These are phyloP conservation scores for Suricata suricatta DNA, from an alignment of 2,113 vertebrate species.

Conservation along the genomic window DNA sequence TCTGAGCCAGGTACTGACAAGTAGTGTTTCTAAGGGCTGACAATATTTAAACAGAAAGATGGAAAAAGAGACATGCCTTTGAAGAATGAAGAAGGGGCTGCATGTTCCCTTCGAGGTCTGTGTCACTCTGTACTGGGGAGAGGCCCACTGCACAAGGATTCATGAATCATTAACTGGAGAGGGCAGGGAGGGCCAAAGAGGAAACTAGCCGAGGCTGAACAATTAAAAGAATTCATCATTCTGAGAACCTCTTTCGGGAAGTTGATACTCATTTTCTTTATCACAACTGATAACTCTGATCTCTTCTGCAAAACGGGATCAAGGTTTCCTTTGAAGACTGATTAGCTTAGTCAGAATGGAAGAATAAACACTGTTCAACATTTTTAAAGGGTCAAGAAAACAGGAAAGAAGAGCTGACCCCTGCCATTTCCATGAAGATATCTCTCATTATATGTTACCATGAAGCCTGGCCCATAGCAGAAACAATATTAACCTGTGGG, in stretches of 20 bases:
- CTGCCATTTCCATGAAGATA: neutral
- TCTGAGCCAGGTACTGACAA: neutral
- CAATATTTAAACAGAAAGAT: neutral
- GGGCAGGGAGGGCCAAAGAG: neutral
- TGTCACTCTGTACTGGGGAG: neutral
- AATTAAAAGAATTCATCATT: slow-evolving; percentile 43
- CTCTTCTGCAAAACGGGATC: neutral
- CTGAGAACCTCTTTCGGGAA: slow-evolving; percentile 51
- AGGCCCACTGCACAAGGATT: neutral
- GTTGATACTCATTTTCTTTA: neutral
- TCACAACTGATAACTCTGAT: neutral
- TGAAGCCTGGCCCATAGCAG: neutral
- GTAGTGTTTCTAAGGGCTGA: neutral
- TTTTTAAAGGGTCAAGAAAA: slow-evolving; percentile 35
- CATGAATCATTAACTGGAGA: slow-evolving; percentile 1
- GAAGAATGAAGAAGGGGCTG: neutral
- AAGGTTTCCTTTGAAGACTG: neutral
- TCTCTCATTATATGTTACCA: neutral
- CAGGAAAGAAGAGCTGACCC: neutral
- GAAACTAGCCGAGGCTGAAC: neutral
- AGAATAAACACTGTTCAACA: neutral
- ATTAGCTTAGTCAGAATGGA: slow-evolving; percentile 5
- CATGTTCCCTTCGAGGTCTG: neutral
- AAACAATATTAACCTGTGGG: neutral
- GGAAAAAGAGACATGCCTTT: neutral